Evolutionary conservation across 2,113 vertebrate species (phyloP).

Genomic region (Solea solea): DNA sequence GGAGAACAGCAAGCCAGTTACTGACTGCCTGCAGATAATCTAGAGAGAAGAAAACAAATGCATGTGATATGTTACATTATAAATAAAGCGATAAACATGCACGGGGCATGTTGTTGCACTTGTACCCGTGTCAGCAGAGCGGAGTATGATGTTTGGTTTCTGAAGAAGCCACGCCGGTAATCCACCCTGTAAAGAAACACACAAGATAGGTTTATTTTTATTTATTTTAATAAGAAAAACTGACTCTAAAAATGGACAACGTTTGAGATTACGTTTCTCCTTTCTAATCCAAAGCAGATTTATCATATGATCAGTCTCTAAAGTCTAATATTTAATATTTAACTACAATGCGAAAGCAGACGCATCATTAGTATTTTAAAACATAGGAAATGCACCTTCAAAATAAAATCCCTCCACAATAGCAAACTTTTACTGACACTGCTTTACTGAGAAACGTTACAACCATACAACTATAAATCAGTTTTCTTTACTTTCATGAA

Average conservation of each 20-base stretch:
- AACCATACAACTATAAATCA: background rate
- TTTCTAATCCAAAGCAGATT: background rate
- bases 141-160: slow-evolving; percentile 87
- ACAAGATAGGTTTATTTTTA: background rate
- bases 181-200: slow-evolving; percentile 84
- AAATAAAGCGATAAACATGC: background rate
- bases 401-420: too few species aligned
- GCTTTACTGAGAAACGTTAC: background rate
- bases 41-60: slow-evolving; percentile 58
- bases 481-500: background rate
- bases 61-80: background rate
- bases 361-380: too few species aligned
- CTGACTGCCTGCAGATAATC: slow-evolving; percentile 90
- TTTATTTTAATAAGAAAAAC: too few species aligned
- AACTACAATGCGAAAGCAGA: too few species aligned
- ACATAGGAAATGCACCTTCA: too few species aligned
- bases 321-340: background rate
- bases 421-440: too few species aligned
- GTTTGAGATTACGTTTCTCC: background rate
- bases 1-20: slow-evolving; percentile 89
- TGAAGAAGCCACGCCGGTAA: slow-evolving; percentile 93
- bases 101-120: background rate
- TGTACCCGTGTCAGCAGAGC: slow-evolving; percentile 88
- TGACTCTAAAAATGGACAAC: background rate
- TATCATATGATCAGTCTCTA: background rate